These are phyloP conservation scores for Porphyrio hochstetteri DNA, from an alignment of 2,113 vertebrate genomes.

Conservation along the genomic window DNA sequence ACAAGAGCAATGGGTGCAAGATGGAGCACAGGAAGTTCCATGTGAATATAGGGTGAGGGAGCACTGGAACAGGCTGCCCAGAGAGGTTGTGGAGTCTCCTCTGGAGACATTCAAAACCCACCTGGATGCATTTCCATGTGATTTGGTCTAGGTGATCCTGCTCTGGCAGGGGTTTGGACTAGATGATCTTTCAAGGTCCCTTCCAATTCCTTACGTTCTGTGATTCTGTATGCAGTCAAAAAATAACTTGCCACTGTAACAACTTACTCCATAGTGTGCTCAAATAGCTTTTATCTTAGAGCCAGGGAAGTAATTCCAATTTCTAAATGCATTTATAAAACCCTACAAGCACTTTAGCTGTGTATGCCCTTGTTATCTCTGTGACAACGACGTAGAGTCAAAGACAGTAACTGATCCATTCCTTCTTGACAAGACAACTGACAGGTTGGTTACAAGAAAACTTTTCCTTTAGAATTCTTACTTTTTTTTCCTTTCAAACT, in stretches of 20 bases:
- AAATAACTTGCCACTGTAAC: not conserved
- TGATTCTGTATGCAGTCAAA: not conserved
- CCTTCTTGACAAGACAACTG: not conserved
- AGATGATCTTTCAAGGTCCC: no score
- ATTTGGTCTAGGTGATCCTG: no score
- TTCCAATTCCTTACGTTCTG: no score
- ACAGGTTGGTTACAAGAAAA: not conserved
- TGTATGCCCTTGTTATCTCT: not conserved
- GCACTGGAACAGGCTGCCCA: no score
- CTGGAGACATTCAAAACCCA: no score
- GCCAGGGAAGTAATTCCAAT: not conserved
- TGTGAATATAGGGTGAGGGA: no score
- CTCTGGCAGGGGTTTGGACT: no score
- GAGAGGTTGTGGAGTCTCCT: no score
- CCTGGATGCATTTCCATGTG: no score
- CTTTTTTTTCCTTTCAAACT: not conserved
- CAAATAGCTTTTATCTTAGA: not conserved
- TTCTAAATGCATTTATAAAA: not conserved
- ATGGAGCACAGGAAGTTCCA: no score
- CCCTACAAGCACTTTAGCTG: not conserved
- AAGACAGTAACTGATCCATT: not conserved
- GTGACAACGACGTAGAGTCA: not conserved
- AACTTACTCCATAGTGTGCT: not conserved
- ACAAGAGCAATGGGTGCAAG: no score
- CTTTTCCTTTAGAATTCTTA: not conserved